Percentiles rank a stretch among this genome's conserved stretches.
These are phyloP conservation scores for Drosophila austrosaltans DNA, from an alignment of 2,888 invertebrate genomes.

Conservation along the genomic window DNA sequence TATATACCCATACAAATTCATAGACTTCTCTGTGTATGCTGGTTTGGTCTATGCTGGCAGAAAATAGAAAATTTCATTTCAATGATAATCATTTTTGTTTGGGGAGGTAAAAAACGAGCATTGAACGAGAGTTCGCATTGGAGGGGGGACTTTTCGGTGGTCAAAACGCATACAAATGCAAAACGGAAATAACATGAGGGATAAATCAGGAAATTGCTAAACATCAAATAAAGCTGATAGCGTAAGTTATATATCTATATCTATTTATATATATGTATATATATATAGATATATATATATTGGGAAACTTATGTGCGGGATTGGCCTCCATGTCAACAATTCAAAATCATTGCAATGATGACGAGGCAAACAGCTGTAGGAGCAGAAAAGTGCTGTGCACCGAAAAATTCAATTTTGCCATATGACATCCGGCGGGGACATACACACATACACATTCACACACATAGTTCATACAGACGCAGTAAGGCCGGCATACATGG, in stretches of 20 bases:
- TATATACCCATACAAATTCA: conserved; percentile 8
- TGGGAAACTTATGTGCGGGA: conserved; percentile 18
- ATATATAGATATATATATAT: conserved; percentile 7
- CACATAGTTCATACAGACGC: background rate
- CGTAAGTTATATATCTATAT: conserved; percentile 39
- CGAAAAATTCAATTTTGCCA: conserved; percentile 78
- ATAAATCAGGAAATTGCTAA: conserved; percentile 81
- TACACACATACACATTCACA: conserved; percentile 30
- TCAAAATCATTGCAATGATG: conserved; percentile 75
- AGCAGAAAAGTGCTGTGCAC: conserved; percentile 58
- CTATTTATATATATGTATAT: conserved; percentile 20
- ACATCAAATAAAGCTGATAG: conserved; percentile 78
- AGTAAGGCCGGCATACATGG: conserved; percentile 31
- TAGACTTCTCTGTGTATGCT: conserved; percentile 11
- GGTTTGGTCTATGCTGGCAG: conserved; percentile 24
- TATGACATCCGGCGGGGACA: conserved; percentile 69
- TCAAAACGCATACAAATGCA: conserved; percentile 73
- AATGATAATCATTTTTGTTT: conserved; percentile 69
- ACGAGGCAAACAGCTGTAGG: conserved; percentile 72
- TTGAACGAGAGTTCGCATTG: background rate
- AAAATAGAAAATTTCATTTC: conserved; percentile 72
- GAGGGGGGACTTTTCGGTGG: conserved; percentile 36
- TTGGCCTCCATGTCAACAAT: conserved; percentile 67
- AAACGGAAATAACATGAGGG: conserved; percentile 80
- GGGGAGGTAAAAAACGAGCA: conserved; percentile 9